A percentile compares a stretch with the other conserved stretches of the same genome.
phyloP scores from a whole-genome alignment of 2,797 vertebrate genomes.

The Acanthurus lineatus region DNA sequence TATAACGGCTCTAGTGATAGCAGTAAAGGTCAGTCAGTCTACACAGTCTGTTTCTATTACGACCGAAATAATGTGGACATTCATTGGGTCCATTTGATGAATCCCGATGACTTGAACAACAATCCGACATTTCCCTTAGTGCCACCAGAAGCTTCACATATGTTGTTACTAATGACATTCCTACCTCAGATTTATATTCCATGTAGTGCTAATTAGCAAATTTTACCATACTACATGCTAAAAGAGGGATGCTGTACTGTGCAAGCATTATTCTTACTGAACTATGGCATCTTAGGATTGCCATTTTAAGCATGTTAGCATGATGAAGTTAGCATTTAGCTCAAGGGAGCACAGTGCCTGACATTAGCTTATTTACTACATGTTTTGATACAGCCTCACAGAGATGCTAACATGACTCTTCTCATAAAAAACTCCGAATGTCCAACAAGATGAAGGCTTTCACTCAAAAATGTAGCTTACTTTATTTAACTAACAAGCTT shows the following conservation, averaged over 20 bases:
- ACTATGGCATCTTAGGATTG: not conserved
- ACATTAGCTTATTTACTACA: too few relatives aligned
- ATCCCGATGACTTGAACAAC: too few relatives aligned
- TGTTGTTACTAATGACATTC: too few relatives aligned
- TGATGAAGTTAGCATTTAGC: not conserved
- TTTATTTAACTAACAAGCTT: too few relatives aligned
- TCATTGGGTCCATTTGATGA: not conserved
- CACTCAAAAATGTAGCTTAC: too few relatives aligned
- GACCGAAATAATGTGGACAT: not conserved
- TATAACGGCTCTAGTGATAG: too few relatives aligned
- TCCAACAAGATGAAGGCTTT: too few relatives aligned
- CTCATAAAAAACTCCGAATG: too few relatives aligned
- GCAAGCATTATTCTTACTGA: not conserved
- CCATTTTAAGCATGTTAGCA: not conserved
- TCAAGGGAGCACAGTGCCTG: not conserved
- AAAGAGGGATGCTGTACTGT: not conserved
- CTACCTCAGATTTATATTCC: not conserved
- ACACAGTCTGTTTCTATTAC: not conserved
- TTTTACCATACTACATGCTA: not conserved
- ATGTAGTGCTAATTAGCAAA: not conserved
- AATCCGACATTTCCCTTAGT: too few relatives aligned
- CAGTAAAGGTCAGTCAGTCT: not conserved
- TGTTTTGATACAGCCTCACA: too few relatives aligned
- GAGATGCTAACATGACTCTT: too few relatives aligned
- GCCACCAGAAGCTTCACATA: too few relatives aligned